Conservation (phyloP, 2,888 invertebrate species). For the Hypolimnas misippus region DNA sequence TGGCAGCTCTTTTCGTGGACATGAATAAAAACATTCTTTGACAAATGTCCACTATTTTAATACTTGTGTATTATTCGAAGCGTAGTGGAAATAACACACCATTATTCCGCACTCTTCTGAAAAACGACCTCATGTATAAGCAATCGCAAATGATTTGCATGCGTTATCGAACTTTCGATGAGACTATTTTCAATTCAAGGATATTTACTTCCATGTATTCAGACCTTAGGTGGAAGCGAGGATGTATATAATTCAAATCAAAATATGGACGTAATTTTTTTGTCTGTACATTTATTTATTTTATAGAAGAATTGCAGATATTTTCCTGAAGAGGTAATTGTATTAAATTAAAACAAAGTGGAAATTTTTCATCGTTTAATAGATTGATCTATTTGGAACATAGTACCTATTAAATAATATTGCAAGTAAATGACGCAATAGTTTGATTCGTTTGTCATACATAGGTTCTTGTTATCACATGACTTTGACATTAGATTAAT, state of each 20-base stretch:
- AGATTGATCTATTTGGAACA: too few relatives aligned
- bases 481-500: too few relatives aligned
- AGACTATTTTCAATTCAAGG: constrained; percentile 64
- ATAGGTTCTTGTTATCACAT: too few relatives aligned
- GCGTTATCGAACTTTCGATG: constrained; percentile 63
- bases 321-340: too few relatives aligned
- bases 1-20: constrained; percentile 10
- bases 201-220: constrained; percentile 45
- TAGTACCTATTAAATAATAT: too few relatives aligned
- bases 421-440: too few relatives aligned
- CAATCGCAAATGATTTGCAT: constrained; percentile 55
- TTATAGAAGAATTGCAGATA: too few relatives aligned
- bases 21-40: constrained; percentile 10
- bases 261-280: too few relatives aligned
- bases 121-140: constrained; percentile 32
- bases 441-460: too few relatives aligned
- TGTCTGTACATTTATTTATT: too few relatives aligned
- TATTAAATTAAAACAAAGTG: too few relatives aligned
- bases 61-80: constrained; percentile 3
- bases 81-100: constrained; percentile 12
- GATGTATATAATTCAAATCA: neutral
- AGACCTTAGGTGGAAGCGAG: neutral
- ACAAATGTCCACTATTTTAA: constrained; percentile 12
- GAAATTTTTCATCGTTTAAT: too few relatives aligned
- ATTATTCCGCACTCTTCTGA: constrained; percentile 19